Evolutionary conservation across 2,797 vertebrate species (phyloP).

Genomic region (Australoheros facetus): DNA sequence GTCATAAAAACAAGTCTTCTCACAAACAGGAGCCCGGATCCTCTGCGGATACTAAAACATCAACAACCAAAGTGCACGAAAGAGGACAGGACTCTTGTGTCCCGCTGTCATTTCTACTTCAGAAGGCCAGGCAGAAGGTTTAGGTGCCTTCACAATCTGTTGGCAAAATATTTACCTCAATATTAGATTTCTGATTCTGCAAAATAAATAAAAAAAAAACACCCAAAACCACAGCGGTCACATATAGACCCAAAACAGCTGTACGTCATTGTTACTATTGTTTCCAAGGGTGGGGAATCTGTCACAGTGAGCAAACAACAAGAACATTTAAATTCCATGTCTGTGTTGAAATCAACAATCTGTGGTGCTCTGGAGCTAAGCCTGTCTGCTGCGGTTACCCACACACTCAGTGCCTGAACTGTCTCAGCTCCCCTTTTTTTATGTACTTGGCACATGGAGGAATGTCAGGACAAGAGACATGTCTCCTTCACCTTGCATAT

Average conservation of each 20-base stretch:
- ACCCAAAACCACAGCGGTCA: slow-evolving; percentile 54
- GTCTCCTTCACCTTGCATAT: slow-evolving; percentile 67
- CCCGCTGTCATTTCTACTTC: slow-evolving; percentile 29
- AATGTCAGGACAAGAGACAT: slow-evolving; percentile 42
- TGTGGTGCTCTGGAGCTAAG: slow-evolving; percentile 14
- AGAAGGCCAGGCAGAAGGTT: slow-evolving; percentile 2
- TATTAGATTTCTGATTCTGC: slow-evolving; percentile 21
- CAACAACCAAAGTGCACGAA: slow-evolving; percentile 50
- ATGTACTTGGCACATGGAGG: slow-evolving; percentile 15
- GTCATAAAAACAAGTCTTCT: slow-evolving; percentile 66
- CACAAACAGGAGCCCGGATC: slow-evolving; percentile 45
- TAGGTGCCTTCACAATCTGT: not conserved
- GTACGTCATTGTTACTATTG: slow-evolving; percentile 43
- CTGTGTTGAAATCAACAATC: slow-evolving; percentile 53
- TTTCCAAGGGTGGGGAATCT: slow-evolving; percentile 40
- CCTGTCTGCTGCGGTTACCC: slow-evolving; percentile 54
- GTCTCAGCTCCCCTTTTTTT: slow-evolving; percentile 29
- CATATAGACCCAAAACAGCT: slow-evolving; percentile 50
- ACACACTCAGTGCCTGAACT: slow-evolving; percentile 31
- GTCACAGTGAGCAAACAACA: slow-evolving; percentile 44
- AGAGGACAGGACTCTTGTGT: slow-evolving; percentile 9
- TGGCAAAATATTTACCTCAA: slow-evolving; percentile 31
- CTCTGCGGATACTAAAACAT: slow-evolving; percentile 36
- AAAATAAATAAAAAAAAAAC: slow-evolving; percentile 18
- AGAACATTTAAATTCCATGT: slow-evolving; percentile 53